These are phyloP conservation scores for Dugesia japonica DNA, from an alignment of 2,888 invertebrate genomes.

Conservation along the genomic window DNA sequence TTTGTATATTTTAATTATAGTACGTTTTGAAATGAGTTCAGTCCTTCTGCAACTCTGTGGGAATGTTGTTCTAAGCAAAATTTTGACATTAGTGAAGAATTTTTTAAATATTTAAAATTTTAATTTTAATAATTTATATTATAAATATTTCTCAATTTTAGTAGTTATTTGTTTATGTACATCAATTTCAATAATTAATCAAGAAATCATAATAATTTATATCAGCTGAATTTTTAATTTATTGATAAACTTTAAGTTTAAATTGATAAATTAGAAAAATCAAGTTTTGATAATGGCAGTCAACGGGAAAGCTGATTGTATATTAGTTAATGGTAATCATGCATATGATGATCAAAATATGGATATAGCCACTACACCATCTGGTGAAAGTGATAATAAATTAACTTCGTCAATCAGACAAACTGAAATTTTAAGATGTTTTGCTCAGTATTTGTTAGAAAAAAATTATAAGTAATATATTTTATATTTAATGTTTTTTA, in stretches of 20 bases:
- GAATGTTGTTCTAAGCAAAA: too few species aligned
- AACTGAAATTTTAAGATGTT: conserved; percentile 6
- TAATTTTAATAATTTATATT: too few species aligned
- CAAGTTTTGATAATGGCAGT: neutral
- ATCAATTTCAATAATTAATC: neutral
- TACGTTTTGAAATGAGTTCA: too few species aligned
- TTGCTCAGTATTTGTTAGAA: conserved; percentile 14
- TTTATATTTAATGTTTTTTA: too few species aligned
- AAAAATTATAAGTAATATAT: neutral
- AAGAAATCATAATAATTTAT: conserved; percentile 20
- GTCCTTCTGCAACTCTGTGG: too few species aligned
- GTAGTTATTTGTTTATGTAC: neutral
- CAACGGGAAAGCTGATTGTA: neutral
- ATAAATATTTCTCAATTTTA: too few species aligned
- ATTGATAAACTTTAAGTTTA: too few species aligned
- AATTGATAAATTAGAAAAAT: neutral
- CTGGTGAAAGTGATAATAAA: neutral
- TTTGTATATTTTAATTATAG: too few species aligned
- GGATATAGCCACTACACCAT: neutral
- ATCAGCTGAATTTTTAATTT: conserved; percentile 6
- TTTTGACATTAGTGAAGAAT: too few species aligned
- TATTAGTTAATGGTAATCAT: neutral
- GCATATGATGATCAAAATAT: neutral
- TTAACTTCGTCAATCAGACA: neutral
- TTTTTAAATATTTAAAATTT: too few species aligned